Base-by-base conservation (phyloP, 2,888 invertebrate genomes). In the Drosophila cognata region DNA sequence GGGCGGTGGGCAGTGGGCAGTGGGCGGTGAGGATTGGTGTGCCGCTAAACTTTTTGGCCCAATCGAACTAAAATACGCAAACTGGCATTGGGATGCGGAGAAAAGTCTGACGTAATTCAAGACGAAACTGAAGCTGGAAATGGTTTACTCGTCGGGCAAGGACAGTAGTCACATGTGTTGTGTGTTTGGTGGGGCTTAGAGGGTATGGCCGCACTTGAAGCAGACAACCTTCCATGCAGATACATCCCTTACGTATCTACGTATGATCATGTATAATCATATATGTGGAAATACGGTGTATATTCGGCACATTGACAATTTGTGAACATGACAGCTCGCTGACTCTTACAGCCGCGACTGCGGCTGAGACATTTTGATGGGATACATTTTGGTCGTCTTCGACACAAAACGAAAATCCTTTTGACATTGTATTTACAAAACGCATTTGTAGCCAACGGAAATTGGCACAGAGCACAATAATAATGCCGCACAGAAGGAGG, bases 381-480 rank as follows among this genome's bases (percentile, higher is more conserved):
- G 55, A 73, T 60, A 79, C 74, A 65, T 70, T 75, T 81, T 66
- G 53, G 55, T 79, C 69, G 62, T 71, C 76, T 77, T 58, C 71
- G 71, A 63, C 69, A 65, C 64, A 65, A 71, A 79, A 79, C 74
- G 67, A 69, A 84, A 83, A 83, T 83, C 83, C 81, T 85, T 86
- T 85, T 84, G 83, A 85, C 84, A 83, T 85, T 85, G 85, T 83
- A 85, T 84, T 84, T 85, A 81, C 81, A 83, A 85, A 84, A 85
- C 86, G 86, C 83, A 84, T 84, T 84, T 84, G 85, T 72, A 81
- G 82, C 82, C 56, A 82, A 67, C 85, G 83, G 81, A 84, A 84
- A 84, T 84, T 84, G 86, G 83, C 86, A 81, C 75, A 72, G 81
- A 85, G 67, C 83, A 80, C 82, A 85, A 82, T 81, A 85, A 85